Conservation (phyloP, 2,888 invertebrate species). For the Colletes collaris region DNA sequence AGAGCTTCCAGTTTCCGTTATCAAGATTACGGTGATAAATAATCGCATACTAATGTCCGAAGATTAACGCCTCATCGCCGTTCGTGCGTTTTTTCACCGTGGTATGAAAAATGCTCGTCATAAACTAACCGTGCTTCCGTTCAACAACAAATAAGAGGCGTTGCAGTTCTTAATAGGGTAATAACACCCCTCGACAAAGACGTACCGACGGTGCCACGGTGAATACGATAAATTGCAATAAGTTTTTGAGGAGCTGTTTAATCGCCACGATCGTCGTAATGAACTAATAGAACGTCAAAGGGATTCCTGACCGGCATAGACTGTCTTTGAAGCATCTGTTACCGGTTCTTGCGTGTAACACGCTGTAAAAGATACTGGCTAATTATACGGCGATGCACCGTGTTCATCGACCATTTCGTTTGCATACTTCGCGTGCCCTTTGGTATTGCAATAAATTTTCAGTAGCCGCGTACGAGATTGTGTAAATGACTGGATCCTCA, state of each 20-base stretch:
- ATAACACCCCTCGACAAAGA: slow-evolving; percentile 42
- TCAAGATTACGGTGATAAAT: slow-evolving; percentile 19
- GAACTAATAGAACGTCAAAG: slow-evolving; percentile 47
- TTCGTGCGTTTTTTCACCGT: neutral
- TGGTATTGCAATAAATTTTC: slow-evolving; percentile 52
- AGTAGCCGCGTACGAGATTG: slow-evolving; percentile 15
- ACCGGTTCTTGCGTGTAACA: slow-evolving; percentile 47
- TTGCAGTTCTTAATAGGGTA: slow-evolving; percentile 25
- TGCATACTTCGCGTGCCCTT: slow-evolving; percentile 54
- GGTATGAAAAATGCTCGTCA: slow-evolving; percentile 10
- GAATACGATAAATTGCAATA: slow-evolving; percentile 40
- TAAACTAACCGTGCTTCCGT: slow-evolving; percentile 32
- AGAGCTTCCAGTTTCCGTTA: slow-evolving; percentile 25
- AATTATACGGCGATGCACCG: slow-evolving; percentile 47
- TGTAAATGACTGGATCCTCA: slow-evolving; percentile 4
- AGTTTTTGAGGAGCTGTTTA: slow-evolving; percentile 45
- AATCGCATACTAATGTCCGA: slow-evolving; percentile 25
- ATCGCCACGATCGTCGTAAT: slow-evolving; percentile 36
- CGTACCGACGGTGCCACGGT: slow-evolving; percentile 17
- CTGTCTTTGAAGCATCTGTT: slow-evolving; percentile 47
- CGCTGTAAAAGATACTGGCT: slow-evolving; percentile 52
- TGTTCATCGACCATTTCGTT: slow-evolving; percentile 59
- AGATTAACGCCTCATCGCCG: slow-evolving; percentile 28
- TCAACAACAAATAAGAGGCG: slow-evolving; percentile 27
- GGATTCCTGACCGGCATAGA: slow-evolving; percentile 21